A percentile compares a stretch with the other conserved stretches of the same genome.
phyloP scores from a whole-genome alignment of 2,888 invertebrate genomes.

The Apodemia zela region DNA sequence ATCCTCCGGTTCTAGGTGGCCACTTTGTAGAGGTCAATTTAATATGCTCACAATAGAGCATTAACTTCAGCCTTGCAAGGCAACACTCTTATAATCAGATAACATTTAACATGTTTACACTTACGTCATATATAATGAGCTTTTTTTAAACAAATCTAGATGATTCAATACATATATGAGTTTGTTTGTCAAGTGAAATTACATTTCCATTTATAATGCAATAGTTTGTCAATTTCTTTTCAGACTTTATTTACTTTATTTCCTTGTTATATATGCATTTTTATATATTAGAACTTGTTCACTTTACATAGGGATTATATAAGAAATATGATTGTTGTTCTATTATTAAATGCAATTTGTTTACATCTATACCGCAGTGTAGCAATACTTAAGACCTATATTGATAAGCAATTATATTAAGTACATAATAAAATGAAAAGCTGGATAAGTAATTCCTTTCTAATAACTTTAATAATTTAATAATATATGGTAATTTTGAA shows the following conservation, averaged over 20 bases:
- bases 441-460: no score
- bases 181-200: no score
- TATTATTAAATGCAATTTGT: no score
- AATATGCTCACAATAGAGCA: conserved; percentile 18
- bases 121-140: background rate
- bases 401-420: no score
- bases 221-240: background rate
- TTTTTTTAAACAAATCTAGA: background rate
- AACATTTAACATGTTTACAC: background rate
- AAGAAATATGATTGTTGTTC: no score
- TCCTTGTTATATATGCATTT: background rate
- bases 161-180: background rate
- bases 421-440: no score
- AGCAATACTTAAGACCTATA: no score
- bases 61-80: conserved; percentile 17
- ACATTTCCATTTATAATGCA: background rate
- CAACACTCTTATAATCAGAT: conserved; percentile 9
- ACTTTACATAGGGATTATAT: no score
- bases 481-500: no score
- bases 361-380: no score
- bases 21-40: conserved; percentile 23
- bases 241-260: background rate
- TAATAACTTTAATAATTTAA: no score
- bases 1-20: conserved; percentile 22
- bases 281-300: no score